Evolutionary conservation across 2,113 vertebrate genomes (phyloP), one percentile per base, ranked within the genome.

Genomic region (Pseudorhombus dupliciocellatus): DNA sequence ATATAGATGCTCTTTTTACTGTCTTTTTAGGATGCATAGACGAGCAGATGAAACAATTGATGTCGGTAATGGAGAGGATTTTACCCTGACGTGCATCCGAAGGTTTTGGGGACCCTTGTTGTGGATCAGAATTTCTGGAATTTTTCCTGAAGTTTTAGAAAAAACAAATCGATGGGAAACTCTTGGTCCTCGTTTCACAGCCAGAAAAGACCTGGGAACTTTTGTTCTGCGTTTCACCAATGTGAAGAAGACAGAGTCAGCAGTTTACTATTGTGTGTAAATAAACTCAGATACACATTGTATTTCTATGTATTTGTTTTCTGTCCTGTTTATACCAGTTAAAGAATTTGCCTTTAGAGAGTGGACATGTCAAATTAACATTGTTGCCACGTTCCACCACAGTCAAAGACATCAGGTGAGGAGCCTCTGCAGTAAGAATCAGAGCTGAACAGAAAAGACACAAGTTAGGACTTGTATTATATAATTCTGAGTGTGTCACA

Each of bases 91-190:
- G 0, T 91, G 90, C 55, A 0, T 24, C 1, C 61, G 25, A 3
- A 16, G n/a, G 0, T 3, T 1, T 0, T 2, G 4, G 0, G 60
- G 69, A 56, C 16, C 0, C 2, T 10, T 83, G 0, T 61, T 51
- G 48, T 91, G 88, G 87, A 37, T 87, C 2, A 86, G 73, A 34
- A 1, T 52, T 58, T 16, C 70, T 69, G 87, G 70, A 65, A 54
- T 55, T 4, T 2, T 48, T 30, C 75, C 69, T 26, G 24, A 77
- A 1, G 0, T 73, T 1, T 51, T 89, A 7, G 73, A 57, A 44
- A 42, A n/a, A 62, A 24, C 59, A 31, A 22, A 5, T 18, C 2
- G 16, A 14, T 12, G 9, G 2, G 2, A 24, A 9, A 0, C 0
- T 1, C 21, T 7, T 8, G 0, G 55, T 40, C 4, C 1, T 53